Evolutionary conservation across 2,113 vertebrate species (phyloP).

Genomic region (Microcebus griseorufus): DNA sequence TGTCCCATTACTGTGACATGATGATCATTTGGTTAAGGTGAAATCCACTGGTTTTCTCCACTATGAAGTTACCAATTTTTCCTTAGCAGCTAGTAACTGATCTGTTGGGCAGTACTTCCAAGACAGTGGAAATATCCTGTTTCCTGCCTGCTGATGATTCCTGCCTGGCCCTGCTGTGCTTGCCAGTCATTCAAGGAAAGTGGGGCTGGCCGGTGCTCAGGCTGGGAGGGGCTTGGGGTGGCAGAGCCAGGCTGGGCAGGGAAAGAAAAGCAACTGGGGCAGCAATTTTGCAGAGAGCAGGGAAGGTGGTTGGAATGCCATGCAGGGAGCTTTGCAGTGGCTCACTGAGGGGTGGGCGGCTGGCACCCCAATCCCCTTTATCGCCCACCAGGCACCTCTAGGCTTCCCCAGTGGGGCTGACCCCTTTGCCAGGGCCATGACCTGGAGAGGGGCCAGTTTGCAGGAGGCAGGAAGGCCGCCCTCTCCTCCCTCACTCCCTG

Average conservation of each 20-base stretch:
- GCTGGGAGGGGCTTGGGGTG: neutral
- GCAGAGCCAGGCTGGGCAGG: neutral
- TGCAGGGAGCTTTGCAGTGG: accelerated
- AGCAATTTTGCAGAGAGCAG: neutral
- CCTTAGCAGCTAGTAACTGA: neutral
- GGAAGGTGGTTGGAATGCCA: neutral
- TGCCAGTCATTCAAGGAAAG: constrained; percentile 42
- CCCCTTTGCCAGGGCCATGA: neutral
- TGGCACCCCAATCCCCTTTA: neutral
- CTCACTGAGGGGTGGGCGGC: neutral
- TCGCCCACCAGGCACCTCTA: too few relatives aligned
- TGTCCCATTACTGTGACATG: neutral
- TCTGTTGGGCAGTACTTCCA: neutral
- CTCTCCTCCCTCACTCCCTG: neutral
- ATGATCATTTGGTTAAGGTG: neutral
- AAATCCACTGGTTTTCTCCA: neutral
- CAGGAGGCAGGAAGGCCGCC: neutral
- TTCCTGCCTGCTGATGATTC: neutral
- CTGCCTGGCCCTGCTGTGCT: neutral
- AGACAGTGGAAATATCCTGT: neutral
- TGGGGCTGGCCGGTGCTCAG: neutral
- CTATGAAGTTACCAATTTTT: neutral
- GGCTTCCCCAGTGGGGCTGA: neutral
- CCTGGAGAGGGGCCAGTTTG: neutral
- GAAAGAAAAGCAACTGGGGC: neutral